Base-by-base conservation (phyloP, 2,113 vertebrate species). In the Hippocampus abdominalis region DNA sequence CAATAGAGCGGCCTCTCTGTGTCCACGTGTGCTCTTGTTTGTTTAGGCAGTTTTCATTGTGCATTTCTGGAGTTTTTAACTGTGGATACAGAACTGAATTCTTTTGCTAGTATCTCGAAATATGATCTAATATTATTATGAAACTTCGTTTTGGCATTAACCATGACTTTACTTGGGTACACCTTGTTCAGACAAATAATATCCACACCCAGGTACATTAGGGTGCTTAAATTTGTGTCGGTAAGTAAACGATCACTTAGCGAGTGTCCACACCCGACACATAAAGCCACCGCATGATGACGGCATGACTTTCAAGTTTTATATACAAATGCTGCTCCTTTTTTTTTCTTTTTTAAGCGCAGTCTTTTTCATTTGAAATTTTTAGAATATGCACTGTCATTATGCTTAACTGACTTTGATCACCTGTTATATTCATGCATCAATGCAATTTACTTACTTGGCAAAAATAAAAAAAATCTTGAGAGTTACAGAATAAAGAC, bases 41-140 rank as follows among this genome's bases (percentile, higher is more conserved):
- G 20, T 44, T 72, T 68, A 64, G 66, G 69, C 44, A 62, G 64
- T 64, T 81, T 74, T 44, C 15, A 8, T 69, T 56, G 72, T 53
- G 27, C 8, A 36, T 20, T 44, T 44, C 9, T 27, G 40, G 3
- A 60, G 51, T 42, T 36, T 23, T 1, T 54, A 51, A 40, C 46
- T 23, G 39, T 64, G 7, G 4, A 39, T 23, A 9, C 1, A 46
- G 15, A 32, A 0, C 27, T 16, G 1, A 32, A 6, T 8, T 60
- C 1, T 18, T 64, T 64, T 46, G 63, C 46, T 64, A 18, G n/a
- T 8, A 27, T 15, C 7, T 25, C 23, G 16, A 25, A 64, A 46
- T 2, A 10, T 3, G 3, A 64, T 18, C n/a, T 44, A 25, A 6
- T 27, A 25, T 27, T 27, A 18, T 42, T 44, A 5, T 12, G 2